Percentiles rank a stretch among this genome's conserved stretches.
Evolutionary conservation across 2,888 invertebrate species (phyloP).

Genomic region (Plemyria rubiginata): DNA sequence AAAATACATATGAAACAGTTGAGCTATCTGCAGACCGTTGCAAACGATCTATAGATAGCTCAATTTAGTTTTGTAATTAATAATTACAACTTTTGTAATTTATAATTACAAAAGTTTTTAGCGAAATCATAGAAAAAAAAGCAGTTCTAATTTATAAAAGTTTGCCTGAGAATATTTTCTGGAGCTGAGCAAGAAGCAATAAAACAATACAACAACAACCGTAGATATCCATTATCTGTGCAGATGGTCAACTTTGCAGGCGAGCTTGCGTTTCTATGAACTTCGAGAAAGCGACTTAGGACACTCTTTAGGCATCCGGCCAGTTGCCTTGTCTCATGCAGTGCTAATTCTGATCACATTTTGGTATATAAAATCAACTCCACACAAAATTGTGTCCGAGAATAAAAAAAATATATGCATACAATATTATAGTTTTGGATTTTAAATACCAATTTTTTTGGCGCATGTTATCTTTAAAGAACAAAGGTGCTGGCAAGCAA

Average conservation of each 20-base stretch:
- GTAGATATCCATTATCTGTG: constrained; percentile 68
- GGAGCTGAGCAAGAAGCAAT: constrained; percentile 44
- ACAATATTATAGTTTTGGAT: no score
- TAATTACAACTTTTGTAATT: no score
- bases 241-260: constrained; percentile 59
- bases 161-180: constrained; percentile 49
- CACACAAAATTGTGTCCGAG: not conserved
- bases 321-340: constrained; percentile 35
- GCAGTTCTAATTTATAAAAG: constrained; percentile 44
- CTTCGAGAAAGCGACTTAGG: constrained; percentile 31
- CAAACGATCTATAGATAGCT: no score
- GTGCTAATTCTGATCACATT: constrained; percentile 21
- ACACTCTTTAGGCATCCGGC: constrained; percentile 42
- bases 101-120: constrained; percentile 32
- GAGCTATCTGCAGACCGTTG: no score
- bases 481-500: no score
- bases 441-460: no score
- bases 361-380: not conserved
- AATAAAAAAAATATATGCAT: no score
- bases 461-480: no score
- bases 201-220: constrained; percentile 55
- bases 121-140: constrained; percentile 28
- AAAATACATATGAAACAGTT: no score
- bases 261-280: constrained; percentile 51
- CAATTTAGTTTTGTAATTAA: no score